Conservation (phyloP, 1,140 invertebrate genomes). For the Bombus polaris region DNA sequence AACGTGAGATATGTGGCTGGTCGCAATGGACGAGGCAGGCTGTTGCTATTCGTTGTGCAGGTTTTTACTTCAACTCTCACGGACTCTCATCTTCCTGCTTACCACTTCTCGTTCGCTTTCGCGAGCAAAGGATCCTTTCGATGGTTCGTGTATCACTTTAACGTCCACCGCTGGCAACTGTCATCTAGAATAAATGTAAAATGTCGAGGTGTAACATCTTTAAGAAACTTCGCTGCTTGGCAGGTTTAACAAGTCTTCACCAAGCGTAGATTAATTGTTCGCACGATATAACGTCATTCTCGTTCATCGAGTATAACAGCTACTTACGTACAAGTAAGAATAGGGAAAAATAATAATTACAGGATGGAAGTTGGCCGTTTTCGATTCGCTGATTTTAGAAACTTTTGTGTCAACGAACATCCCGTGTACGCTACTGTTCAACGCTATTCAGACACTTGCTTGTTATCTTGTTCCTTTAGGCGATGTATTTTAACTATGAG, state of each 20-base stretch:
- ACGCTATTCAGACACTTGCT: too few relatives aligned
- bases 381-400: too few relatives aligned
- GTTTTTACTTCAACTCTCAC: slow-evolving; percentile 69
- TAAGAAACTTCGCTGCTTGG: background rate
- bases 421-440: too few relatives aligned
- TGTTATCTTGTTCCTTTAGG: too few relatives aligned
- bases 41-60: slow-evolving; percentile 71
- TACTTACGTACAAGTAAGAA: background rate
- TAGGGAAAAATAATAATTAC: background rate
- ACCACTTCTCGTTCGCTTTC: slow-evolving; percentile 47
- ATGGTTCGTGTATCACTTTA: slow-evolving; percentile 49
- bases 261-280: background rate
- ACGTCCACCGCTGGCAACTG: slow-evolving; percentile 24
- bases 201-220: background rate
- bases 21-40: slow-evolving; percentile 74
- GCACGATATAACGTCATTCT: too few relatives aligned
- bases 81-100: slow-evolving; percentile 61
- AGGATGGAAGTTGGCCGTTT: background rate
- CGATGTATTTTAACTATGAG: too few relatives aligned
- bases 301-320: background rate
- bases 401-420: background rate
- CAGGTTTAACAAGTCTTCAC: background rate
- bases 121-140: slow-evolving; percentile 39
- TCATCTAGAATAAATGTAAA: slow-evolving; percentile 45
- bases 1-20: slow-evolving; percentile 75